phyloP scores from a whole-genome alignment of 1,140 invertebrate species.

The Drosophila rhopaloa region DNA sequence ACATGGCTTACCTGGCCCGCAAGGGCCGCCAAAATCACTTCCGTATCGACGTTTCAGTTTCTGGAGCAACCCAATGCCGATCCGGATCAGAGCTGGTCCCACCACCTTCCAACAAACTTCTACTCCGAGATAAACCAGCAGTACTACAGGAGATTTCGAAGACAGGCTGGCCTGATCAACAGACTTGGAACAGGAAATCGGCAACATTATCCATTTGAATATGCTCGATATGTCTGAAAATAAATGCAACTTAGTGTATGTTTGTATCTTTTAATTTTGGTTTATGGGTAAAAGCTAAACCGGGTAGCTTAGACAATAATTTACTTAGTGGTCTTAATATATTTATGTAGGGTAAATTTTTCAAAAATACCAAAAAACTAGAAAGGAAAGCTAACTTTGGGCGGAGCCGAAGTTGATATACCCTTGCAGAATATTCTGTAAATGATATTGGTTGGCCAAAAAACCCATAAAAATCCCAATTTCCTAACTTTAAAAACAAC shows the following conservation, averaged over 20 bases:
- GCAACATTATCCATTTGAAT: constrained; percentile 44
- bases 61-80: constrained; percentile 40
- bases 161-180: background rate
- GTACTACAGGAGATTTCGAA: constrained; percentile 60
- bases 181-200: background rate
- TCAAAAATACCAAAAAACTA: too few relatives aligned
- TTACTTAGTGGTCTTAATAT: too few relatives aligned
- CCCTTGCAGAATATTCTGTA: too few relatives aligned
- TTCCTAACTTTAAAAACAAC: too few relatives aligned
- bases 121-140: constrained; percentile 68
- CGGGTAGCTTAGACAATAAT: too few relatives aligned
- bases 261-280: too few relatives aligned
- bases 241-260: background rate
- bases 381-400: too few relatives aligned
- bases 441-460: too few relatives aligned
- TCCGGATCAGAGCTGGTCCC: constrained; percentile 34
- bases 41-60: constrained; percentile 47
- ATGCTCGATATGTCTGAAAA: constrained; percentile 50
- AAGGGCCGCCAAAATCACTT: constrained; percentile 11
- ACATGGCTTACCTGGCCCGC: constrained; percentile 1
- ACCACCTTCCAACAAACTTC: constrained; percentile 59
- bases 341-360: constrained; percentile 1
- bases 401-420: too few relatives aligned
- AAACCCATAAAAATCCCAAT: too few relatives aligned
- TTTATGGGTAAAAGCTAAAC: too few relatives aligned